Evolutionary conservation across 2,888 invertebrate species (phyloP), one percentile per base, ranked within the genome.

Genomic region (Dynastes hyllus): DNA sequence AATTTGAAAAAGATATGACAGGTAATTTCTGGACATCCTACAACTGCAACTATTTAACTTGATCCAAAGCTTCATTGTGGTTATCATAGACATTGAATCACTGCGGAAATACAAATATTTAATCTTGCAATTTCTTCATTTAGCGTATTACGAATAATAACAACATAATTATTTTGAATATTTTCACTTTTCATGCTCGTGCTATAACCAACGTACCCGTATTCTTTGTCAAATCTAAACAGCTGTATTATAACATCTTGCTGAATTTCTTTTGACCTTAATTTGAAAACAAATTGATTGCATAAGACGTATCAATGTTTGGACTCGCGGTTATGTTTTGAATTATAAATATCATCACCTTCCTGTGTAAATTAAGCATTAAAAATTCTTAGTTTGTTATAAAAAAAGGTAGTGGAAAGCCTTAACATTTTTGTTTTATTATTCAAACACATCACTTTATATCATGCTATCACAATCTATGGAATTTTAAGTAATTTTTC

Each of bases 61-160:
- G 9, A 6, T 45, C 1, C 45, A 45, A 37, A 6, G 3, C 37
- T 37, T 45, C 8, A 1, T 6, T 45, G 8, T 8, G 0, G 8
- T 45, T 45, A 45, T 5, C 8, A 8, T 37, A 45, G 8, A 5
- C 1, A 45, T 45, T 45, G 45, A 45, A 5, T 45, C 45, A 45
- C 45, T 22, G n/a, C 22, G 55, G 55, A 55, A 55, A 55, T 8
- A 16, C 55, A 16, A 55, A 55, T 55, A 55, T 55, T 55, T n/a
- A 16, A 4, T 55, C 16, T 16, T 16, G 45, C 45, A 8, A 22
- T 22, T 58, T 16, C 55, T 58, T 2, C 16, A 1, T 58, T 58
- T 27, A 22, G 55, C 55, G 8, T 58, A 13, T 22, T 22, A 9
- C 22, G 6, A 53, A 16, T 16, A 53, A 53, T 53, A 53, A n/a